phyloP scores from a whole-genome alignment of 2,797 vertebrate species.

The Sebastes matsubarae region DNA sequence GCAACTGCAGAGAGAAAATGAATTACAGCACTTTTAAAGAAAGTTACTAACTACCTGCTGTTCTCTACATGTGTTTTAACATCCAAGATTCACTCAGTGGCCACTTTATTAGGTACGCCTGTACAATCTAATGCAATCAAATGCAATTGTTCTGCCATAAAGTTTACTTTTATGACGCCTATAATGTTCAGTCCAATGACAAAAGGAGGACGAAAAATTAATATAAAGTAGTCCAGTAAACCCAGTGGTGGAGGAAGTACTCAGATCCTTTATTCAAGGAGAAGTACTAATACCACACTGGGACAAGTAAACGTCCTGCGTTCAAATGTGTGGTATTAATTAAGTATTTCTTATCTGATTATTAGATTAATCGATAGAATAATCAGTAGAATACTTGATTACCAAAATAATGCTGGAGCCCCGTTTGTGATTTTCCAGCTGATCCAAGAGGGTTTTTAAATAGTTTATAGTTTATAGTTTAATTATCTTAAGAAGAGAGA shows the following conservation, averaged over 20 bases:
- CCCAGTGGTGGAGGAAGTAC: not conserved
- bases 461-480: not conserved
- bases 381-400: no score
- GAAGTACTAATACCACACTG: no score
- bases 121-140: not conserved
- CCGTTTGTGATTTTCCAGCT: not conserved
- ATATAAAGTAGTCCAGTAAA: not conserved
- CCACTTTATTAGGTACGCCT: not conserved
- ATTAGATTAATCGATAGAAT: no score
- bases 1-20: slow-evolving; percentile 20
- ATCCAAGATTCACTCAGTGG: not conserved
- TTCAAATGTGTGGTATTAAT: no score
- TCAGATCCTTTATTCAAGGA: not conserved
- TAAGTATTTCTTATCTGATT: no score
- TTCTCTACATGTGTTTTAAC: not conserved
- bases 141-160: not conserved
- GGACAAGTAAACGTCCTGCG: no score
- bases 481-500: not conserved
- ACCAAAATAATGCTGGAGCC: no score
- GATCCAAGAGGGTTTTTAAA: not conserved
- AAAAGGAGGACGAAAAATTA: no score
- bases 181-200: not conserved
- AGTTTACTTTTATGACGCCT: not conserved
- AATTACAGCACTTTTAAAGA: slow-evolving; percentile 27
- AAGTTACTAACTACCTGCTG: slow-evolving; percentile 14